Conservation (phyloP, 2,888 invertebrate species). For the Esperia sulphurella region DNA sequence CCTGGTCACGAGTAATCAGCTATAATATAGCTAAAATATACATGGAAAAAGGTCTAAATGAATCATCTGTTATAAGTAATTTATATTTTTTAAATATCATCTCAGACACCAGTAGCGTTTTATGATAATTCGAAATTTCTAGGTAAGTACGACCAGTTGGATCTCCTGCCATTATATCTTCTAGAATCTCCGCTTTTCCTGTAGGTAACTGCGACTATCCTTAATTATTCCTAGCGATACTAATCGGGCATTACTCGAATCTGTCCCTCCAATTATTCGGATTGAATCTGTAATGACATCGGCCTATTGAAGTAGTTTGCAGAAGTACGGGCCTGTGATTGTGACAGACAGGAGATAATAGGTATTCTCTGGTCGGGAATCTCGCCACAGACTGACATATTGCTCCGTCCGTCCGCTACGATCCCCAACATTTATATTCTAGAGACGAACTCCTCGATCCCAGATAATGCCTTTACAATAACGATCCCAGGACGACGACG, state of each 20-base stretch:
- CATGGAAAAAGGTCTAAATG: too few relatives aligned
- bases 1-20: too few relatives aligned
- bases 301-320: not conserved
- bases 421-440: slow-evolving; percentile 67
- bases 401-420: slow-evolving; percentile 48
- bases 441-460: slow-evolving; percentile 48
- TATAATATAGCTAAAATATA: too few relatives aligned
- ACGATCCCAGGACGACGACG: slow-evolving; percentile 58
- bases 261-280: not conserved
- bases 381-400: slow-evolving; percentile 52
- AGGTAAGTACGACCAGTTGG: too few relatives aligned
- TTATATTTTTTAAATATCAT: too few relatives aligned
- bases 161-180: too few relatives aligned
- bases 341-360: slow-evolving; percentile 13
- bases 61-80: too few relatives aligned
- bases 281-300: slow-evolving; percentile 7
- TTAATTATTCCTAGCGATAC: too few relatives aligned
- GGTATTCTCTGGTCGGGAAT: slow-evolving; percentile 9
- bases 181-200: too few relatives aligned
- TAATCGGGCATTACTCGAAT: not conserved
- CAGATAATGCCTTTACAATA: slow-evolving; percentile 74
- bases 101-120: too few relatives aligned
- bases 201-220: too few relatives aligned
- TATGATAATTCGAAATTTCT: too few relatives aligned
- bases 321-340: slow-evolving; percentile 5